Evolutionary conservation across 2,113 vertebrate species (phyloP).

Genomic region (Phylloscopus whistleri): DNA sequence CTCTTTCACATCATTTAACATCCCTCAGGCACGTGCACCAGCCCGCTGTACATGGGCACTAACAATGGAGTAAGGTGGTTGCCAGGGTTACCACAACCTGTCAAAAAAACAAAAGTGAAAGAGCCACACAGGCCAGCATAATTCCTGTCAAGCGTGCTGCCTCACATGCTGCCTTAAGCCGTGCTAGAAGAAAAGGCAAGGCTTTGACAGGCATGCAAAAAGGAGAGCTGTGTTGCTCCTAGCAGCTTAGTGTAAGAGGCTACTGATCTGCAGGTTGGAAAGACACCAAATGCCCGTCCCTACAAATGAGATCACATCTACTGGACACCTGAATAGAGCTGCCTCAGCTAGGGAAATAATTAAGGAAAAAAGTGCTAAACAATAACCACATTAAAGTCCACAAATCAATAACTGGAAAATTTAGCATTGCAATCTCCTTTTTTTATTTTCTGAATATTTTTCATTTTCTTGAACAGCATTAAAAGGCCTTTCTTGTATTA

Average conservation of each 20-base stretch:
- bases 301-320: not conserved
- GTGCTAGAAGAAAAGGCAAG: not conserved
- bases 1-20: not conserved
- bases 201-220: not conserved
- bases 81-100: conserved; percentile 9
- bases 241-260: not conserved
- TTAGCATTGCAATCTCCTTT: not conserved
- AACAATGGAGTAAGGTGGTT: not conserved
- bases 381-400: not conserved
- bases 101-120: not conserved
- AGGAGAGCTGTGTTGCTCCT: not conserved
- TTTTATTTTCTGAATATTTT: not conserved
- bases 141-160: not conserved
- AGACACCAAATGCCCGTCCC: not conserved
- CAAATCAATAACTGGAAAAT: not conserved
- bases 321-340: not conserved
- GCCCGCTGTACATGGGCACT: not conserved
- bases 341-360: not conserved
- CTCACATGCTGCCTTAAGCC: not conserved
- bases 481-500: not conserved
- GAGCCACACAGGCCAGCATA: not conserved
- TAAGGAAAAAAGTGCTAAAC: not conserved
- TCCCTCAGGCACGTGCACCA: not conserved
- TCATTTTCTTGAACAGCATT: not conserved
- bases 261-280: not conserved